A percentile compares a stretch with the other conserved stretches of the same genome.
These are phyloP conservation scores for Fratercula arctica DNA, from an alignment of 2,797 vertebrate species.

Conservation along the genomic window DNA sequence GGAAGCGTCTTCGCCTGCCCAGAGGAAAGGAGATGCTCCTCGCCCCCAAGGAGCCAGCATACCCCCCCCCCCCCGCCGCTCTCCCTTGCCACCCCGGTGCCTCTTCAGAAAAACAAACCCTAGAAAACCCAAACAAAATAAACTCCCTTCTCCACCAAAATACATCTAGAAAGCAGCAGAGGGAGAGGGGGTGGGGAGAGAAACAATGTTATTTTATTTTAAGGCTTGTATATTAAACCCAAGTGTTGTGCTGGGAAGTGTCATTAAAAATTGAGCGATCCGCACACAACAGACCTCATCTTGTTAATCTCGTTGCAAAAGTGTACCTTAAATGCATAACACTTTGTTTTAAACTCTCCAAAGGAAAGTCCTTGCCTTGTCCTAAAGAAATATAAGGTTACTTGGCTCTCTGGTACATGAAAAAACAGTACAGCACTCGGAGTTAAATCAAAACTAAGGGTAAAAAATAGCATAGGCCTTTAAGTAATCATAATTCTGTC, in stretches of 20 bases:
- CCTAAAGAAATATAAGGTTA: background rate
- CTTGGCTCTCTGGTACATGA: background rate
- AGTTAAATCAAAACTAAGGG: background rate
- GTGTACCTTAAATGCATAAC: background rate
- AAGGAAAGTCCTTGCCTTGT: background rate
- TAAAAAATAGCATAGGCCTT: background rate
- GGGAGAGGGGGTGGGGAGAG: background rate
- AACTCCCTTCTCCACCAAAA: conserved; percentile 1
- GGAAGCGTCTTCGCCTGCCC: background rate
- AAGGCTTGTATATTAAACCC: background rate
- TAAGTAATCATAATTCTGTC: background rate
- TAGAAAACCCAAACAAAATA: conserved; percentile 36
- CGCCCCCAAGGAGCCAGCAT: rapidly evolving
- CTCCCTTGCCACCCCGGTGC: background rate
- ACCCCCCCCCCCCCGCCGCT: rapidly evolving
- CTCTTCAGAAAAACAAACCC: conserved; percentile 18
- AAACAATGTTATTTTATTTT: conserved; percentile 10
- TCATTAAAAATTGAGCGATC: background rate
- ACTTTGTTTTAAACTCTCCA: background rate
- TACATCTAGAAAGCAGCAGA: background rate
- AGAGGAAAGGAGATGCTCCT: background rate
- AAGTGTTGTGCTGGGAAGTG: background rate
- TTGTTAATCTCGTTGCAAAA: background rate
- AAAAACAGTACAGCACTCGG: background rate
- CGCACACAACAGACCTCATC: background rate